A percentile compares a stretch with the other conserved stretches of the same genome.
phyloP scores from a whole-genome alignment of 1,140 invertebrate genomes.

The Kradibia gibbosae region DNA sequence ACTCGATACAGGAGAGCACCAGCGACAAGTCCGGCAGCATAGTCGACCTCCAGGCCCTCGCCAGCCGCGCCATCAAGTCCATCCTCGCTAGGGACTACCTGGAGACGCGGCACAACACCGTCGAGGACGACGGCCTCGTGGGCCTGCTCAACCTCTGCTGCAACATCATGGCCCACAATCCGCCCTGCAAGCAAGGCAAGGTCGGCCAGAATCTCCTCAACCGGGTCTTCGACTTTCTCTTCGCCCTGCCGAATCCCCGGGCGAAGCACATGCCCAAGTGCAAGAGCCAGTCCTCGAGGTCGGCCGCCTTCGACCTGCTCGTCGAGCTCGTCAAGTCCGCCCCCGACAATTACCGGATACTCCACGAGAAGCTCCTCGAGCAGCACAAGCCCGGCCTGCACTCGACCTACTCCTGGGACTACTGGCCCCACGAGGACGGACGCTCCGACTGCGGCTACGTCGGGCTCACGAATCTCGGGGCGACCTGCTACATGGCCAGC shows the following conservation, averaged over 20 bases:
- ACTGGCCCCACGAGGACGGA: slow-evolving; percentile 96
- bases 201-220: slow-evolving; percentile 83
- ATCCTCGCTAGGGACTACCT: slow-evolving; percentile 85
- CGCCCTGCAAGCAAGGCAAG: slow-evolving; percentile 86
- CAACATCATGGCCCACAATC: slow-evolving; percentile 90
- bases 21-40: slow-evolving; percentile 74
- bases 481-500: slow-evolving; percentile 97
- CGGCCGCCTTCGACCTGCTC: slow-evolving; percentile 91
- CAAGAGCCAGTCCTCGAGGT: slow-evolving; percentile 89
- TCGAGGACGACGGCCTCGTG: slow-evolving; percentile 92
- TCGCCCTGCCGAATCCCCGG: slow-evolving; percentile 89
- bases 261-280: slow-evolving; percentile 92
- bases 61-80: slow-evolving; percentile 82
- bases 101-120: slow-evolving; percentile 84
- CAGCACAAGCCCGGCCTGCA: slow-evolving; percentile 91
- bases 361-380: slow-evolving; percentile 86
- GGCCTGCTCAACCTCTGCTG: slow-evolving; percentile 90
- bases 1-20: slow-evolving; percentile 80
- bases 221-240: slow-evolving; percentile 89
- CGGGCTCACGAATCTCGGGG: slow-evolving; percentile 93
- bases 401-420: slow-evolving; percentile 94
- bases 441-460: slow-evolving; percentile 95
- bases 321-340: slow-evolving; percentile 89
- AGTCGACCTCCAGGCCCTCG: slow-evolving; percentile 84
- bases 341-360: slow-evolving; percentile 87